Conservation (phyloP, 2,113 vertebrate genomes). For the Alouatta palliata region DNA sequence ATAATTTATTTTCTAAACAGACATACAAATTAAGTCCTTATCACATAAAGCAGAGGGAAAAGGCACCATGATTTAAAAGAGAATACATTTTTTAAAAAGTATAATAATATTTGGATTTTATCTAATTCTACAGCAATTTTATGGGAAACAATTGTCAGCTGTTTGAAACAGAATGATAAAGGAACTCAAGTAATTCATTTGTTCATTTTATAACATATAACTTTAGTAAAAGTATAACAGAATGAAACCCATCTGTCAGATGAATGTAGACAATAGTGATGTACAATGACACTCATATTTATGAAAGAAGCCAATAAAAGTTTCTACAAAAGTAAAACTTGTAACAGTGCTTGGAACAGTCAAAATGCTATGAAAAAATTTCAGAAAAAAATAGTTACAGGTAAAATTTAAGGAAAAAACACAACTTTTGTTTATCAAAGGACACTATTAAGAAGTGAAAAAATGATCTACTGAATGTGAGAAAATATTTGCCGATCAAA, state of each 20-base stretch:
- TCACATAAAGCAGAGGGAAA: background rate
- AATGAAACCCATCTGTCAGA: conserved; percentile 47
- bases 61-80: background rate
- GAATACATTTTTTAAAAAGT: conserved; percentile 12
- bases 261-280: conserved; percentile 38
- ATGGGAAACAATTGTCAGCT: background rate
- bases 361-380: conserved; percentile 22
- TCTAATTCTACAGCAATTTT: conserved; percentile 59
- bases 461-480: background rate
- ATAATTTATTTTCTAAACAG: conserved; percentile 56
- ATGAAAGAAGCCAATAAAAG: conserved; percentile 48
- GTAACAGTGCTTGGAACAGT: background rate
- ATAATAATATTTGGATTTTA: conserved; percentile 40
- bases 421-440: background rate
- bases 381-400: background rate
- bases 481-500: background rate
- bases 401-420: background rate
- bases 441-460: background rate
- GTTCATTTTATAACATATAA: conserved; percentile 25
- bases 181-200: conserved; percentile 45
- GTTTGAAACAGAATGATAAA: conserved; percentile 51
- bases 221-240: conserved; percentile 52
- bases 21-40: conserved; percentile 42
- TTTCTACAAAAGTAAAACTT: conserved; percentile 53
- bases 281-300: conserved; percentile 10